Conservation (phyloP, 2,113 vertebrate species). For the Cyrtonyx montezumae region DNA sequence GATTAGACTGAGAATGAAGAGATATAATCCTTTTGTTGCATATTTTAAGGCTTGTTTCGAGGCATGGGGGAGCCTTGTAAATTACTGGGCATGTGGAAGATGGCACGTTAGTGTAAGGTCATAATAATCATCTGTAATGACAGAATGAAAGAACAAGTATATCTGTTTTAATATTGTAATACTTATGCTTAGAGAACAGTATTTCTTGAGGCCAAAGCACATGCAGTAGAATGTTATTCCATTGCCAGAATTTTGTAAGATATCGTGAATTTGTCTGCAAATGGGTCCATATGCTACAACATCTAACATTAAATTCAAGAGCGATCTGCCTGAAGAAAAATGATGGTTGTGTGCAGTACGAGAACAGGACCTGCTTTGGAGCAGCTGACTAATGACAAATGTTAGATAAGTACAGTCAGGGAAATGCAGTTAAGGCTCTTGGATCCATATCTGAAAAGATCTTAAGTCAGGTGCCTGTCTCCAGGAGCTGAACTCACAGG, state of each 20-base stretch:
- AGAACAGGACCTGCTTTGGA: background rate
- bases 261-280: conserved; percentile 29
- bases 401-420: background rate
- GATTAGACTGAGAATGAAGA: background rate
- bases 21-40: background rate
- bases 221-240: conserved; percentile 1
- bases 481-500: background rate
- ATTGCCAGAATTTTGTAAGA: conserved; percentile 9
- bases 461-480: background rate
- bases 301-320: background rate
- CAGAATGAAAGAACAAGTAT: background rate
- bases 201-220: conserved; percentile 7
- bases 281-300: background rate
- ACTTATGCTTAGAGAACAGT: background rate
- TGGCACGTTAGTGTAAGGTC: background rate
- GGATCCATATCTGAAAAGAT: background rate
- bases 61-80: background rate
- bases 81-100: conserved; percentile 11
- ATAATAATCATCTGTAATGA: conserved; percentile 9
- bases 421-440: background rate
- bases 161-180: conserved; percentile 15
- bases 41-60: background rate
- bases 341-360: background rate
- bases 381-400: background rate
- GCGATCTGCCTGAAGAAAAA: background rate